These are phyloP conservation scores for Onchidella celtica DNA, from an alignment of 2,888 invertebrate genomes.

Conservation along the genomic window DNA sequence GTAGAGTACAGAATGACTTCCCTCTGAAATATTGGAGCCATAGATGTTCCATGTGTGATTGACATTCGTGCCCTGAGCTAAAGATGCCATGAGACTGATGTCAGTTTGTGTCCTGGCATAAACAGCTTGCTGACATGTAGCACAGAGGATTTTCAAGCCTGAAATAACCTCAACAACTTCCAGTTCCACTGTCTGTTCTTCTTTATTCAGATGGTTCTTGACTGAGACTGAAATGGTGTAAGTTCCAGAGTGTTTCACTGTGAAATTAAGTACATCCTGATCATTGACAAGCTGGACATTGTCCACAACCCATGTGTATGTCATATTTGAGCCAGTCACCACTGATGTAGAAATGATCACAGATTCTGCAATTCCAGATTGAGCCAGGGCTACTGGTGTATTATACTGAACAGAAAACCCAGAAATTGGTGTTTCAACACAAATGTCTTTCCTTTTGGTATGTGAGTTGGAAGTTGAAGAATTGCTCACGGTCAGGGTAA, in stretches of 20 bases:
- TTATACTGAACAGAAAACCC: conserved; percentile 29
- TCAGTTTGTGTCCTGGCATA: conserved; percentile 27
- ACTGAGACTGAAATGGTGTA: conserved; percentile 39
- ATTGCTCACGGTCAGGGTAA: conserved; percentile 55
- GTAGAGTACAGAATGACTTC: neutral
- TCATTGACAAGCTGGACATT: neutral
- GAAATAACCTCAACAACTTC: conserved; percentile 33
- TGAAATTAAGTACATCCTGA: conserved; percentile 23
- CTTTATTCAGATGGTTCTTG: conserved; percentile 40
- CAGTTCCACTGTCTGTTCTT: neutral
- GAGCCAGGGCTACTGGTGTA: conserved; percentile 36
- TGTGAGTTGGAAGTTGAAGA: conserved; percentile 10
- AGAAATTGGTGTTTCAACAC: conserved; percentile 35
- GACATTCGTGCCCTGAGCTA: conserved; percentile 26
- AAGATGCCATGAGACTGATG: conserved; percentile 23
- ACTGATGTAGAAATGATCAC: conserved; percentile 32
- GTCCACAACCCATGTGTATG: conserved; percentile 36
- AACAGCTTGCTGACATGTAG: neutral
- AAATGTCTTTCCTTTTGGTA: conserved; percentile 12
- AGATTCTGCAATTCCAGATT: neutral
- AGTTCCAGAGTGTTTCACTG: conserved; percentile 30
- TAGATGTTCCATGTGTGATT: conserved; percentile 41
- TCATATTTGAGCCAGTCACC: conserved; percentile 33
- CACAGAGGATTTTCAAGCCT: conserved; percentile 24
- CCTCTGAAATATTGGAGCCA: neutral